Evolutionary conservation across 1,140 invertebrate species (phyloP), one percentile per base, ranked within the genome.

Genomic region (Dendrolimus kikuchii): DNA sequence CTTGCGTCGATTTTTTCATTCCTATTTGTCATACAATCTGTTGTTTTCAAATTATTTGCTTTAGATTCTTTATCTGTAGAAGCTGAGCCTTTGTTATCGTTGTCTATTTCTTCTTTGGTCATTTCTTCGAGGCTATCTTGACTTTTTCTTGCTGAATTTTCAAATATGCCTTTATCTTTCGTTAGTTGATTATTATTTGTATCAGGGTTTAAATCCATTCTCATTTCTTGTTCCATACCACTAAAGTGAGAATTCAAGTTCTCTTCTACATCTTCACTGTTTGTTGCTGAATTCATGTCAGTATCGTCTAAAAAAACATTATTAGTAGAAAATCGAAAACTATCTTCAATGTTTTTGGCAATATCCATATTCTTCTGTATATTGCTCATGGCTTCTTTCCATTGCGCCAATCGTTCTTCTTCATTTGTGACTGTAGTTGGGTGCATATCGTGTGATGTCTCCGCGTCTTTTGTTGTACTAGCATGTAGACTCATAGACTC

Each of bases 321-420:
- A 7, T 41, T 48, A 5, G 62, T 60, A 46, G 55, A 38, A 49
- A 38, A 36, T 49, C 68, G 74, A 44, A 77, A 74, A 55, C 67
- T 68, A 46, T 85, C 75, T 69, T 83, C 75, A 43, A 77, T 74
- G 51, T 80, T 80, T 62, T 47, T 77, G 1, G 59, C 72, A 42
- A 66, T 65, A 54, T 80, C 77, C 48, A 68, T 56, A 53, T 75
- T 70, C 47, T 69, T 80, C n/a, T 77, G 62, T 38, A 76, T 69
- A 49, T 64, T 77, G 37, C 72, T 59, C 36, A 70, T 66, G 8
- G 70, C 64, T 55, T 75, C 68, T 52, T 81, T 77, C 81, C 81
- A 85, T 62, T 76, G 60, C 46, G 67, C 54, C 55, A 76, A 62
- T 62, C 68, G 62, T 66, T 78, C 66, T 58, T 71, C 66, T 40